A percentile compares a stretch with the other conserved stretches of the same genome.
Conservation (phyloP, 64 coral and sea anemone species). For the Dendrophyllia cribrosa region DNA sequence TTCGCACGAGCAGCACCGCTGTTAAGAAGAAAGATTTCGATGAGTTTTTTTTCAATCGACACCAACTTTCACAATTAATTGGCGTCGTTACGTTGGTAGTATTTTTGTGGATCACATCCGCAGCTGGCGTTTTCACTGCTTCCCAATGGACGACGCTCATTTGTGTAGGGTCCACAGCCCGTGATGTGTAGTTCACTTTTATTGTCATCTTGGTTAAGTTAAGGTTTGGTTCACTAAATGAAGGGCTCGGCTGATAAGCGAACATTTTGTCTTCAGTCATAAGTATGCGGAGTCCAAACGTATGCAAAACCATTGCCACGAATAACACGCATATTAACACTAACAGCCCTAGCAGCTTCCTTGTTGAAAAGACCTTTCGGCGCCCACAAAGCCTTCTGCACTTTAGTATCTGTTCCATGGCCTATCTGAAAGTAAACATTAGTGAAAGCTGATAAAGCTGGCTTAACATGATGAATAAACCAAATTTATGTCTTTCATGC, state of each 20-base stretch:
- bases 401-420: too few relatives aligned
- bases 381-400: background rate
- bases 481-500: too few relatives aligned
- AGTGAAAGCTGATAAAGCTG: too few relatives aligned
- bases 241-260: background rate
- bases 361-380: background rate
- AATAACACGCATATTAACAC: background rate
- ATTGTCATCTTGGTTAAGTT: background rate
- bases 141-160: background rate
- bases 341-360: background rate
- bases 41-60: conserved; percentile 9
- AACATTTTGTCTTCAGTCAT: background rate
- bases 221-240: background rate
- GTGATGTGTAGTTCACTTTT: background rate
- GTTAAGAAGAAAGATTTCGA: conserved; percentile 69
- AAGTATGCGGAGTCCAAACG: background rate
- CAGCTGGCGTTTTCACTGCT: background rate
- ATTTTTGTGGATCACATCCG: background rate
- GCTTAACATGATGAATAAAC: too few relatives aligned
- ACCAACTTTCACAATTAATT: conserved; percentile 28
- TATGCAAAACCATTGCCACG: background rate
- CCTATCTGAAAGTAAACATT: too few relatives aligned
- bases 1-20: conserved; percentile 63
- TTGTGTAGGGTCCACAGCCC: background rate
- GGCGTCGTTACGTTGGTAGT: background rate